Evolutionary conservation across 2,113 vertebrate species (phyloP).

Genomic region (Climacteris rufus): DNA sequence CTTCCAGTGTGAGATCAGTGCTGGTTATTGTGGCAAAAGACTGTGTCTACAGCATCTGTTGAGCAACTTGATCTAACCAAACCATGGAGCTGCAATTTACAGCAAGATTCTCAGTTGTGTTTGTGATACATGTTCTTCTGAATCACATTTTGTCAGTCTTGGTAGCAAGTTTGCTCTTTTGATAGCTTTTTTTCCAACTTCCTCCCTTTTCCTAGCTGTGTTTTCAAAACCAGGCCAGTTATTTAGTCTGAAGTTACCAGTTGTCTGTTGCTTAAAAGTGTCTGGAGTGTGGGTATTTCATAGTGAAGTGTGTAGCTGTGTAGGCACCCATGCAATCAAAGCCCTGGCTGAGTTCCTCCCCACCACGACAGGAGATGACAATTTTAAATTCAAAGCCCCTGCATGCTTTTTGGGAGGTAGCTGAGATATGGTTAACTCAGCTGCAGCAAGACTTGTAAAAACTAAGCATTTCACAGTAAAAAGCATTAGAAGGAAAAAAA

Average conservation of each 20-base stretch:
- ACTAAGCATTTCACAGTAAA: background rate
- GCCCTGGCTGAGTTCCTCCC: background rate
- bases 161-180: background rate
- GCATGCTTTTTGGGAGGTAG: background rate
- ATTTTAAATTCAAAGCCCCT: background rate
- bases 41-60: background rate
- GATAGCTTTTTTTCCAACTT: background rate
- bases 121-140: background rate
- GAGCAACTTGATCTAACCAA: background rate
- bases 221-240: background rate
- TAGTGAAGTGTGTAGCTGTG: accelerated
- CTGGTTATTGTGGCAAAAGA: background rate
- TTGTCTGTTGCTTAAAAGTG: background rate
- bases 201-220: background rate
- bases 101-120: background rate
- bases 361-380: background rate
- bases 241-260: background rate
- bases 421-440: background rate
- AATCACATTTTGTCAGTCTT: background rate
- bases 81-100: background rate
- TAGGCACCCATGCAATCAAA: background rate
- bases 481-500: background rate
- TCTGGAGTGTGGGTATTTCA: background rate
- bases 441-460: background rate
- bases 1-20: background rate